These are phyloP conservation scores for Bryconaethiops microstoma DNA, from an alignment of 2,797 vertebrate species.

Conservation along the genomic window DNA sequence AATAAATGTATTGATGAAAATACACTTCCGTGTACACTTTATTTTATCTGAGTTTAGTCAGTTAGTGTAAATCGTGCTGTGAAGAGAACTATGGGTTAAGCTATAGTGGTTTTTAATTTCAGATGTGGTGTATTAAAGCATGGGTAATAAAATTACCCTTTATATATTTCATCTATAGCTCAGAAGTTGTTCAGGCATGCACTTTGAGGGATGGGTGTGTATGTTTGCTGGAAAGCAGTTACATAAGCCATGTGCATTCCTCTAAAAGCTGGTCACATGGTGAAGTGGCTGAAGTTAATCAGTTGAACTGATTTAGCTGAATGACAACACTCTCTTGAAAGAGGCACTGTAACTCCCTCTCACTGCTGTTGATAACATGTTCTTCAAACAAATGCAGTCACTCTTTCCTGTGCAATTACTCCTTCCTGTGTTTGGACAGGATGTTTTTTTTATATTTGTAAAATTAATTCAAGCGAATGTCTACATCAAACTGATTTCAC, in stretches of 20 bases:
- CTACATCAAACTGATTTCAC: background rate
- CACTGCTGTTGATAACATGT: slow-evolving; percentile 1
- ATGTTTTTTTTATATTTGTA: background rate
- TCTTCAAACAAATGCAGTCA: background rate
- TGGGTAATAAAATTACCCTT: background rate
- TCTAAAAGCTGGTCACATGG: no score
- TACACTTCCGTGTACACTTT: background rate
- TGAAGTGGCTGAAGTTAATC: no score
- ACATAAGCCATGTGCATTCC: no score
- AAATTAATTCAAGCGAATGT: background rate
- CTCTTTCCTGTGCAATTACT: background rate
- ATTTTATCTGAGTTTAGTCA: background rate
- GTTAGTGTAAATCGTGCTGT: slow-evolving; percentile 7
- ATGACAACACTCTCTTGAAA: background rate
- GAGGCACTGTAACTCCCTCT: background rate
- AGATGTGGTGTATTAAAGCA: background rate
- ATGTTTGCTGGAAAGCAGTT: background rate
- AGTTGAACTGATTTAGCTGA: background rate
- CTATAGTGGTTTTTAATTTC: background rate
- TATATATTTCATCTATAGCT: background rate
- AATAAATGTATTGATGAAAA: no score
- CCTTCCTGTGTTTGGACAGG: background rate
- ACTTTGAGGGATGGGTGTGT: background rate
- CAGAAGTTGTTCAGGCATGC: background rate
- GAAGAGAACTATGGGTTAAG: background rate